A percentile compares a stretch with the other conserved stretches of the same genome.
phyloP scores from a whole-genome alignment of 2,113 vertebrate genomes.

The Sylvietta virens region DNA sequence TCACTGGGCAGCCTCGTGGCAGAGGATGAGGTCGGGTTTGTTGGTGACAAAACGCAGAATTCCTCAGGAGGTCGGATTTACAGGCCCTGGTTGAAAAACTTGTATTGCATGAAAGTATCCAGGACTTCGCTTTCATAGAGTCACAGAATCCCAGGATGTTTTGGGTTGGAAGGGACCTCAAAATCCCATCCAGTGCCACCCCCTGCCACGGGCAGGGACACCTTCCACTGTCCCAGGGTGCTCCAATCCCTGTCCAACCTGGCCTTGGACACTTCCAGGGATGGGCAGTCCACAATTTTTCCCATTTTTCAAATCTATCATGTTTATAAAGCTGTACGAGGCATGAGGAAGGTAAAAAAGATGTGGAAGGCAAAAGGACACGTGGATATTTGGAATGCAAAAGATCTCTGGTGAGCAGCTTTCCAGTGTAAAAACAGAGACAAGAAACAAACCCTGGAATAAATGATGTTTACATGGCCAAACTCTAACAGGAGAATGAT shows the following conservation, averaged over 20 bases:
- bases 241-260: rapidly evolving
- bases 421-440: not conserved
- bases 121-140: not conserved
- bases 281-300: not conserved
- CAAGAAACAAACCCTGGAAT: not conserved
- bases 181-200: not conserved
- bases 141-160: rapidly evolving
- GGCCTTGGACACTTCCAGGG: rapidly evolving
- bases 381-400: not conserved
- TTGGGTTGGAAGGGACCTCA: not conserved
- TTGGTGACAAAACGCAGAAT: not conserved
- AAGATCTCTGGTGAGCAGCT: not conserved
- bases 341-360: not conserved
- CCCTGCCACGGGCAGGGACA: not conserved
- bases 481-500: not conserved
- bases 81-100: rapidly evolving
- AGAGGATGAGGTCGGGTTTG: not conserved
- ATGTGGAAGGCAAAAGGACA: not conserved
- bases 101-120: rapidly evolving
- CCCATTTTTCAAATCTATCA: not conserved
- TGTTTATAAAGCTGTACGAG: not conserved
- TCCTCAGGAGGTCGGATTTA: not conserved
- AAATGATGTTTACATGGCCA: not conserved
- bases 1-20: not conserved
- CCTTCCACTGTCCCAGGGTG: rapidly evolving